Conservation (phyloP, 2,113 vertebrate genomes). For the Tretioscincus oriximinensis region DNA sequence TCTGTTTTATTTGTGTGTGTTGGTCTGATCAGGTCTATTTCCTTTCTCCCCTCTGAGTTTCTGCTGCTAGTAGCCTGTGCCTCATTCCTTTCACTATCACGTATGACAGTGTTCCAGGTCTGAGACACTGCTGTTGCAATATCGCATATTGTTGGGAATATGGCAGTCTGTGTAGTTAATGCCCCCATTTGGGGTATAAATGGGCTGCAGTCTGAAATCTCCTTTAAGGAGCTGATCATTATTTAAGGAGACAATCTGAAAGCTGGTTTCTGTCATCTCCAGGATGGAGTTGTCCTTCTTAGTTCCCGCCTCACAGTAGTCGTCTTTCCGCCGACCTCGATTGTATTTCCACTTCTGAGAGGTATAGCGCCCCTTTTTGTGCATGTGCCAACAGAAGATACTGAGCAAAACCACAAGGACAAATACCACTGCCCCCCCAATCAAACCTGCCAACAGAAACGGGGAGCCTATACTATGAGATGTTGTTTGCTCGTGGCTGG, state of each 20-base stretch:
- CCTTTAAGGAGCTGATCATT: constrained; percentile 99
- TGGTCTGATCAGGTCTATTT: constrained; percentile 43
- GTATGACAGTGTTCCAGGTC: constrained; percentile 96
- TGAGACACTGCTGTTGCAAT: constrained; percentile 95
- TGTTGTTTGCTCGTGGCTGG: constrained; percentile 86
- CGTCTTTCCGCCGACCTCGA: constrained; percentile 96
- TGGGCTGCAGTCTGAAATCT: constrained; percentile 98
- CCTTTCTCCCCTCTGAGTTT: constrained; percentile 35
- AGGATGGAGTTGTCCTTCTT: constrained; percentile 99
- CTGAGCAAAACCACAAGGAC: constrained; percentile 89
- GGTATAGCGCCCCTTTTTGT: constrained; percentile 92
- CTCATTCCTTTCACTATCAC: constrained; percentile 76
- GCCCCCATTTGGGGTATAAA: constrained; percentile 97
- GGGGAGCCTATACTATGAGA: constrained; percentile 88
- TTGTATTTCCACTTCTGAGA: constrained; percentile 98
- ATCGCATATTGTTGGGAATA: constrained; percentile 94
- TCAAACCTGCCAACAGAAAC: constrained; percentile 91
- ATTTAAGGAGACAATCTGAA: constrained; percentile 99
- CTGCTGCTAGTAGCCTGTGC: constrained; percentile 34
- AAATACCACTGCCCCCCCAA: constrained; percentile 90
- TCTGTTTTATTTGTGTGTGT: constrained; percentile 24
- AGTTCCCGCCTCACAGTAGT: constrained; percentile 97
- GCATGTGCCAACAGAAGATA: constrained; percentile 97
- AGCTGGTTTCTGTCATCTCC: constrained; percentile 99
- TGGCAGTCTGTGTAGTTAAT: constrained; percentile 97